Base-by-base conservation (phyloP, 2,113 vertebrate species). In the Stigmatopora nigra region DNA sequence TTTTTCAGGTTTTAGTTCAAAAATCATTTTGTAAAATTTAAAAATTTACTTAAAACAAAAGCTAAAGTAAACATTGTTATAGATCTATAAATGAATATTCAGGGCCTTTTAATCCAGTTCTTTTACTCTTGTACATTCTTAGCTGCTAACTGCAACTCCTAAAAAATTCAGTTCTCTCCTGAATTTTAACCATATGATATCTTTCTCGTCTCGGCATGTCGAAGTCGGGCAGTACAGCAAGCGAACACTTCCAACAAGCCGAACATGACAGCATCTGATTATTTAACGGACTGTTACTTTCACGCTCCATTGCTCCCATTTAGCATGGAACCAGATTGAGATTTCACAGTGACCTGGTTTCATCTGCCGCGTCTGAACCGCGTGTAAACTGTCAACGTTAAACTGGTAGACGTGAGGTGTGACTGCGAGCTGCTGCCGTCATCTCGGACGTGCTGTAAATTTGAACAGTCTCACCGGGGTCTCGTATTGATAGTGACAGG, bases 321-420 rank as follows among this genome's bases (percentile, higher is more conserved):
- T 74, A 68, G 48, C 31, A 5, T 60, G 1, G 47, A 68, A 70
- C 57, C 70, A 75, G 72, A 48, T 53, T 4, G 58, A 68, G 72
- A 74, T 68, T 76, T 85, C 63, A 77, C 78, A 70, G 58, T 74
- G 77, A 84, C 76, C 78, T 85, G 82, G 36, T 80, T 81, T 78
- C 67, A 51, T 61, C 65, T 61, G 75, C 38, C 67, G 20, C 8
- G 8, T 35, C 61, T 67, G 64, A n/a, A n/a, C 16, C 57, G 22
- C 1, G 17, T 56, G 46, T 52, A 47, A 57, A 56, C 56, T 61
- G 68, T 76, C 70, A 72, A 17, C 70, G 45, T 61, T 3, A n/a
- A 63, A 55, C 62, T 20, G 64, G 64, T 41, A 49, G 59, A 68
- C 68, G 56, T 1, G 67, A 77, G 61, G 51, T 69, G 72, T 48